These are phyloP conservation scores for Picus viridis DNA, from an alignment of 2,797 vertebrate genomes.

Conservation along the genomic window DNA sequence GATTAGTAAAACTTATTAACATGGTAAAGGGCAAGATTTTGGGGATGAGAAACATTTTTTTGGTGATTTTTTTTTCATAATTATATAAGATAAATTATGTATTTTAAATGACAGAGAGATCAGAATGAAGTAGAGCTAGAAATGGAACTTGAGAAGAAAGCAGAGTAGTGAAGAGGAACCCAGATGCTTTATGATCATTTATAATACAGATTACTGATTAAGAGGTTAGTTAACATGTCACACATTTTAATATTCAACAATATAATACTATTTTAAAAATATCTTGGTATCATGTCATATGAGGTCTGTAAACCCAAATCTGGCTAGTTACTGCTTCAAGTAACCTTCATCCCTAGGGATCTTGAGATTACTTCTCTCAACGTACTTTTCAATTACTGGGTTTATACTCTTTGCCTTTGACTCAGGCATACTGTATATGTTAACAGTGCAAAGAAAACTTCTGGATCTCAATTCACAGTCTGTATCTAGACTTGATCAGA, in stretches of 20 bases:
- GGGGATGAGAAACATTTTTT: not conserved
- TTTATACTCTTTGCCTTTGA: not conserved
- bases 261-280: not conserved
- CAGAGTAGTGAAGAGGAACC: not conserved
- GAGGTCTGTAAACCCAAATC: not conserved
- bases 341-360: not conserved
- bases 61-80: not conserved
- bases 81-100: not conserved
- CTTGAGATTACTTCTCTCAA: not conserved
- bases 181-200: not conserved
- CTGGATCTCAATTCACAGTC: not conserved
- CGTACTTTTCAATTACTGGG: not conserved
- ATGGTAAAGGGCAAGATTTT: not conserved
- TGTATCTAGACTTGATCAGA: not conserved
- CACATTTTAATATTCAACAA: not conserved
- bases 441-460: not conserved
- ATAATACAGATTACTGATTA: not conserved
- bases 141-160: not conserved
- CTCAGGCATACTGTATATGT: not conserved
- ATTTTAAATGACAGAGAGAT: not conserved
- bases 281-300: no score
- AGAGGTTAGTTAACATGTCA: not conserved
- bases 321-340: not conserved
- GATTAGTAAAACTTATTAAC: not conserved
- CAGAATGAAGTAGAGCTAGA: not conserved